These are phyloP conservation scores for Acleris literana DNA, from an alignment of 2,888 invertebrate species.

Conservation along the genomic window DNA sequence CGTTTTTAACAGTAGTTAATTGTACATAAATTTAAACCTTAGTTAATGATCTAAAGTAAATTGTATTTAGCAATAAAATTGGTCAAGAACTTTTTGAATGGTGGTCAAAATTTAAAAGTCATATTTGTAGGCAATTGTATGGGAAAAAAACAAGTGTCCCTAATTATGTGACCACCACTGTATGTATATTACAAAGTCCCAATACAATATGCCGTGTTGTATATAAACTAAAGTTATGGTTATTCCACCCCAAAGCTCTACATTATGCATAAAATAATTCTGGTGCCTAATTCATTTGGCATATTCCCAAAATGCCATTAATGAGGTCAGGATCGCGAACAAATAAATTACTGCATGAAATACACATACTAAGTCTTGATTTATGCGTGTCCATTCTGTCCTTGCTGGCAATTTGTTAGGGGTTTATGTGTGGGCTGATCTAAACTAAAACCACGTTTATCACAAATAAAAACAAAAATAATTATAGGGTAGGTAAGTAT, in stretches of 20 bases:
- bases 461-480: background rate
- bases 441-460: constrained; percentile 1
- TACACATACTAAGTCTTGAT: constrained; percentile 31
- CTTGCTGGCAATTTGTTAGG: constrained; percentile 18
- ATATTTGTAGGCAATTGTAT: no score
- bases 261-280: constrained; percentile 23
- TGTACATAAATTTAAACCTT: no score
- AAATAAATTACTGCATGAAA: constrained; percentile 44
- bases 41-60: no score
- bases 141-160: no score
- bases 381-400: constrained; percentile 18
- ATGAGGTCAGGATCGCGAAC: constrained; percentile 47
- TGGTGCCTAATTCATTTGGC: constrained; percentile 42
- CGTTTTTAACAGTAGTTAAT: no score
- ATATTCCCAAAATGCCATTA: constrained; percentile 48
- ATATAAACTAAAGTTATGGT: background rate
- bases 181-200: background rate
- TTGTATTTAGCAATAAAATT: no score
- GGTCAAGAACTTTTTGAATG: no score
- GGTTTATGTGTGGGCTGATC: constrained; percentile 13
- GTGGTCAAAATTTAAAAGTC: no score
- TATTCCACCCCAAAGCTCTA: constrained; percentile 3
- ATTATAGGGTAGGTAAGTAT: no score
- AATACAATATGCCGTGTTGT: background rate
- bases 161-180: no score